These are phyloP conservation scores for Lanistes nyassanus DNA, from an alignment of 1,140 invertebrate genomes.

Conservation along the genomic window DNA sequence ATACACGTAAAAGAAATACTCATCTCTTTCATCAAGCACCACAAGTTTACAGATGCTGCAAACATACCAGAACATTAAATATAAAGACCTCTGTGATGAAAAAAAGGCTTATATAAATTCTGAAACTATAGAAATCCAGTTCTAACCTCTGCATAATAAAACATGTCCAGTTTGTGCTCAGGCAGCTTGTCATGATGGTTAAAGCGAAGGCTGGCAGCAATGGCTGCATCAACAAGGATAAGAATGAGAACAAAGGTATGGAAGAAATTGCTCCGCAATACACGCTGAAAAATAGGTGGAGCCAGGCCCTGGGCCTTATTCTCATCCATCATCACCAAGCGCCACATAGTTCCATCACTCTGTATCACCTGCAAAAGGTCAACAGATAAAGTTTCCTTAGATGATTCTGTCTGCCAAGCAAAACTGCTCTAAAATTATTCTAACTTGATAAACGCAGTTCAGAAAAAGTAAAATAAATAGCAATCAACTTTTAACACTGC, in stretches of 20 bases:
- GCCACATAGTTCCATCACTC: conserved; percentile 76
- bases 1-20: conserved; percentile 5
- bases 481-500: too few relatives aligned
- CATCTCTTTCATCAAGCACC: not conserved
- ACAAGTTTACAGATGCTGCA: not conserved
- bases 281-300: conserved; percentile 81
- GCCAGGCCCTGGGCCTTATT: conserved; percentile 91
- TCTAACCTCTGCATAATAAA: conserved; percentile 91
- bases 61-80: not conserved
- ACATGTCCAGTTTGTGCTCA: conserved; percentile 81
- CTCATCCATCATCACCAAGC: conserved; percentile 92
- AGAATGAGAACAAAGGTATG: conserved; percentile 93
- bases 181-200: conserved; percentile 86
- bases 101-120: not conserved
- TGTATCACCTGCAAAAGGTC: conserved; percentile 77
- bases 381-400: not conserved
- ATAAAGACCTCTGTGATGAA: not conserved
- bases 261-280: conserved; percentile 88
- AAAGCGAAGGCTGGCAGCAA: conserved; percentile 96
- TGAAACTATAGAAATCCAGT: not conserved
- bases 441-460: too few relatives aligned
- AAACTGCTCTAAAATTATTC: conserved; percentile 2
- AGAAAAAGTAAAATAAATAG: too few relatives aligned
- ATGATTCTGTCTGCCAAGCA: not conserved
- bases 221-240: conserved; percentile 94